Evolutionary conservation across 2,797 vertebrate species (phyloP).

Genomic region (Serranus cabrilla): DNA sequence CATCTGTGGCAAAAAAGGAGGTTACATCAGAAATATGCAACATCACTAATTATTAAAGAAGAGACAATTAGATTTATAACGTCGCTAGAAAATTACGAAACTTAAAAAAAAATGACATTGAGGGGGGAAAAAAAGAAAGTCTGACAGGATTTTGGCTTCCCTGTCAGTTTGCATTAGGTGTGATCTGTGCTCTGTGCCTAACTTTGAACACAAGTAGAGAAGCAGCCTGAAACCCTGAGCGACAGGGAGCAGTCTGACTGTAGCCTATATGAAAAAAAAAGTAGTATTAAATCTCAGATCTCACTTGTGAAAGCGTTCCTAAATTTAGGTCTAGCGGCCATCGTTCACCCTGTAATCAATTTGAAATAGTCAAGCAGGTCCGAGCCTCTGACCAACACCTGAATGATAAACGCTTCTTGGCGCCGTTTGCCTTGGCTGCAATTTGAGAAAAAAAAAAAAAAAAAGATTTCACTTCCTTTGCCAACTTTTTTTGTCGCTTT

Average conservation of each 20-base stretch:
- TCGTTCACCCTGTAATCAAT: constrained; percentile 69
- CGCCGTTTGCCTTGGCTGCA: constrained; percentile 6
- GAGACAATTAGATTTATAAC: constrained; percentile 49
- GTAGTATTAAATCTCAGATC: constrained; percentile 69
- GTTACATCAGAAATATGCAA: constrained; percentile 40
- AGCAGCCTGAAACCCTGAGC: constrained; percentile 66
- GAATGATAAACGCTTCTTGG: constrained; percentile 33
- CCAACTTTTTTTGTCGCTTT: constrained; percentile 36
- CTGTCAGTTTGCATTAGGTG: constrained; percentile 60
- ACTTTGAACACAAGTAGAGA: constrained; percentile 58
- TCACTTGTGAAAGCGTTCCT: constrained; percentile 61
- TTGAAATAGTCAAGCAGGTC: constrained; percentile 58
- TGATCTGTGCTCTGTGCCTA: constrained; percentile 46
- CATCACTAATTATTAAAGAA: constrained; percentile 44
- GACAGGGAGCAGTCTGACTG: constrained; percentile 56
- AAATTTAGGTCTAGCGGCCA: constrained; percentile 60
- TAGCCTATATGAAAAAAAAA: constrained; percentile 26
- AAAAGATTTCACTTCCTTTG: constrained; percentile 31
- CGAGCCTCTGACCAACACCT: constrained; percentile 61
- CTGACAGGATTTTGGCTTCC: constrained; percentile 49
- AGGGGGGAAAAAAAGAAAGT: constrained; percentile 11
- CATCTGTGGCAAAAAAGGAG: constrained; percentile 58
- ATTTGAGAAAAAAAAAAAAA: constrained; percentile 21
- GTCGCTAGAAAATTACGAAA: constrained; percentile 44
- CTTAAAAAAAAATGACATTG: constrained; percentile 14